Base-by-base conservation (phyloP, 2,888 invertebrate genomes). In the Pteria penguin region DNA sequence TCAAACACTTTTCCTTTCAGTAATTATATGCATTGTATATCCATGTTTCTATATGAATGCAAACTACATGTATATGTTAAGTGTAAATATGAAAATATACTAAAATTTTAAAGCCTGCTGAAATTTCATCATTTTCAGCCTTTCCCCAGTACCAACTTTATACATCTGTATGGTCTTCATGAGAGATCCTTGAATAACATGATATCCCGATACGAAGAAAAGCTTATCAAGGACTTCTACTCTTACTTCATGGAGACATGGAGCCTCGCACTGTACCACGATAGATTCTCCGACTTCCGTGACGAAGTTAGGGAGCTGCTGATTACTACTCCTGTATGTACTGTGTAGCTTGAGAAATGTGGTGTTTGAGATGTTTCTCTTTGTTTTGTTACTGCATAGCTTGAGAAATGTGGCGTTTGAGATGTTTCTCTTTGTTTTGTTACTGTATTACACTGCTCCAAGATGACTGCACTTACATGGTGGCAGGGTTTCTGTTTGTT, bases 141-240 rank as follows among this genome's bases (percentile, higher is more conserved):
- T 0, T 94, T 95, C 81, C 93, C 94, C 11, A 88, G 93, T 0
- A 93, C 94, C 45, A 94, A 95, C 78, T 86, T 95, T 22, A 91
- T 94, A 0, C 93, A 94, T 76, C 88, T 96, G 45, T 96, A 95
- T 90, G 96, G 96, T 0, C 94, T 95, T 82, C 96, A 96, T 89
- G 95, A 96, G 85, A 93, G 94, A 27, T 92, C 95, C 84, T 93
- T 96, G 76, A 95, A 96, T 91, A 95, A 95, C 86, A 86, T 96
- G 52, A 92, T 94, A 65, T 88, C 92, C 24, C 93, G 95, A 72
- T 95, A 94, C 89, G 92, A 94, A 92, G 92, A 94, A 90, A 92
- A 94, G 1, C 90, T 94, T 75, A 94, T 96, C 45, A 91, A 93
- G 0, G 95, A 96, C 88, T 93, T 92, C 58, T 82, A n/a, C 85